phyloP scores from a whole-genome alignment of 2,113 vertebrate species.

The Camarhynchus parvulus region DNA sequence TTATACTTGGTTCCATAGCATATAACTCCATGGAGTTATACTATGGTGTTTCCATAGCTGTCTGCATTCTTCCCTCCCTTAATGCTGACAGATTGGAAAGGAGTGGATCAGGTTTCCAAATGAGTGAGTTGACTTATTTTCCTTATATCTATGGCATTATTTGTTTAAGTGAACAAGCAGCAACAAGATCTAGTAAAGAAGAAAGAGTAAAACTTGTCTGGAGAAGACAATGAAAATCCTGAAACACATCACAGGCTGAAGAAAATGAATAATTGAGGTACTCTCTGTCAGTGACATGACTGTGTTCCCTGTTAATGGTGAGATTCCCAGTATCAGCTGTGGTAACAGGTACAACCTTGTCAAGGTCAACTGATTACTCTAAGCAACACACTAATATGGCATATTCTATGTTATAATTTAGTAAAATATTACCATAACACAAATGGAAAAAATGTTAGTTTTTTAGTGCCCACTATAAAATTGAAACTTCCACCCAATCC shows the following conservation, averaged over 20 bases:
- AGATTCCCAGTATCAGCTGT: background rate
- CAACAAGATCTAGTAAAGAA: background rate
- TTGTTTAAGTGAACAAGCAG: background rate
- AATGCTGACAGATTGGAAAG: background rate
- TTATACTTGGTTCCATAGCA: background rate
- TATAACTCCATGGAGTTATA: too few species aligned
- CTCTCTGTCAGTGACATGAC: background rate
- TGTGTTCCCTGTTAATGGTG: background rate
- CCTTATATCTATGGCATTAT: background rate
- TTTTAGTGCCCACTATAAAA: background rate
- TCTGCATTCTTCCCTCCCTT: background rate
- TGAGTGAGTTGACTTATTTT: background rate
- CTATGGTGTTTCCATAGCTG: background rate
- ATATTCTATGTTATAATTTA: background rate
- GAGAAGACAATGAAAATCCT: background rate
- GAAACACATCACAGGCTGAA: background rate
- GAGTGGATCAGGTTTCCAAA: background rate
- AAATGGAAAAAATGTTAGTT: constrained; percentile 12
- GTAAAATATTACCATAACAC: background rate
- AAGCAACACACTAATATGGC: background rate
- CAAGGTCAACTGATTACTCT: background rate
- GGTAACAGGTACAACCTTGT: background rate
- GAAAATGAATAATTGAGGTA: background rate
- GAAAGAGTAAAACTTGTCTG: background rate
- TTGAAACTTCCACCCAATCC: background rate